These are phyloP conservation scores for Himalopsyche phryganea DNA, from an alignment of 1,140 invertebrate genomes.

Conservation along the genomic window DNA sequence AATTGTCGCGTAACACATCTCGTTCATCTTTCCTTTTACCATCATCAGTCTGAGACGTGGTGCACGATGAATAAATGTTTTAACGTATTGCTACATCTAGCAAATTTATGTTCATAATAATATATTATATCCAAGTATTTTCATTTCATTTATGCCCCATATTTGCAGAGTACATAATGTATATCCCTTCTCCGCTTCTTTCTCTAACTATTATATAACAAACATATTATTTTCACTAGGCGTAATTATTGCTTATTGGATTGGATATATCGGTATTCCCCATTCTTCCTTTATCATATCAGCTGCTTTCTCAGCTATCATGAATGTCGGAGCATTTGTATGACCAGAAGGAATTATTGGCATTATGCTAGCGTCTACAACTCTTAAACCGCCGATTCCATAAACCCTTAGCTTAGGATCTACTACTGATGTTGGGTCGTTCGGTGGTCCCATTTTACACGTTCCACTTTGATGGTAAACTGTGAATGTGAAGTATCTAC, in stretches of 20 bases:
- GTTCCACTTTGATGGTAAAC: slow-evolving; percentile 79
- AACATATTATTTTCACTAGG: background rate
- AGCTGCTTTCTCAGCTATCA: slow-evolving; percentile 60
- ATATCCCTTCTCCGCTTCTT: no score
- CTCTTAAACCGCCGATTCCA: slow-evolving; percentile 66
- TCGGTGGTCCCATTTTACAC: slow-evolving; percentile 76
- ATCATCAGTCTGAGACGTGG: no score
- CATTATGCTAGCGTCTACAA: slow-evolving; percentile 74
- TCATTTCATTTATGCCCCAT: no score
- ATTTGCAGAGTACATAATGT: no score
- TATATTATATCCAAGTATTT: no score
- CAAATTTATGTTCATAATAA: no score
- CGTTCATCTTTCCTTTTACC: no score
- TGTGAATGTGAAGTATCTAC: slow-evolving; percentile 63
- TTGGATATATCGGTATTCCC: slow-evolving; percentile 31
- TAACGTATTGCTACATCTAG: no score
- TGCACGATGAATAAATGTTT: no score
- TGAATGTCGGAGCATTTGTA: slow-evolving; percentile 59
- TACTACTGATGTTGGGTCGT: slow-evolving; percentile 67
- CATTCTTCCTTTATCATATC: slow-evolving; percentile 61
- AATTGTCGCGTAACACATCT: no score
- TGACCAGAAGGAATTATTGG: slow-evolving; percentile 60
- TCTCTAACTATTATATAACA: background rate
- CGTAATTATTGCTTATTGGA: no score
- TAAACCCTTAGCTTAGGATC: slow-evolving; percentile 66